Evolutionary conservation across 2,888 invertebrate genomes (phyloP).

Genomic region (Eumerus sabulonum): DNA sequence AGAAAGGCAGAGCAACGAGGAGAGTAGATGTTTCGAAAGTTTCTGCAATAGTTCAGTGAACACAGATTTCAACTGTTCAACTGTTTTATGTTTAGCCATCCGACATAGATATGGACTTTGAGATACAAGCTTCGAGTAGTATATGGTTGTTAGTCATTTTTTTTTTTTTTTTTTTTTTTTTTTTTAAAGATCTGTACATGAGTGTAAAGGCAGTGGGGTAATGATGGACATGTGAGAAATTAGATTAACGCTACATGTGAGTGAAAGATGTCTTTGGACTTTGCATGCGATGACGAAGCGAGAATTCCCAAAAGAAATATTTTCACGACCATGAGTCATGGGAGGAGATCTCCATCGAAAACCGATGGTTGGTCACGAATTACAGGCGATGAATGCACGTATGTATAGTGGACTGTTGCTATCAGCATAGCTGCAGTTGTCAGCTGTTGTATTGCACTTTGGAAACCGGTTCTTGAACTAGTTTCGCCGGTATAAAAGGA

Average conservation of each 20-base stretch:
- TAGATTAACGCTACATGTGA: slow-evolving; percentile 32
- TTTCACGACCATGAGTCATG: slow-evolving; percentile 35
- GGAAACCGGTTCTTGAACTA: no score
- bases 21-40: slow-evolving; percentile 51
- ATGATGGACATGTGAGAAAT: slow-evolving; percentile 15
- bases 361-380: background rate
- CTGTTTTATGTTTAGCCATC: background rate
- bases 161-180: no score
- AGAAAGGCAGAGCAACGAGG: slow-evolving; percentile 11
- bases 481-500: no score
- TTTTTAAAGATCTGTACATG: background rate
- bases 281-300: slow-evolving; percentile 45
- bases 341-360: slow-evolving; percentile 28
- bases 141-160: no score
- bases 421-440: no score
- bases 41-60: slow-evolving; percentile 46
- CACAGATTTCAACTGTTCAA: slow-evolving; percentile 35
- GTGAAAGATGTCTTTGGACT: slow-evolving; percentile 36
- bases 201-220: slow-evolving; percentile 1
- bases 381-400: no score
- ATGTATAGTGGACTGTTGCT: no score
- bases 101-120: slow-evolving; percentile 6
- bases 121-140: background rate
- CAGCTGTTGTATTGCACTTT: no score
- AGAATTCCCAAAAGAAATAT: slow-evolving; percentile 30